A percentile compares a stretch with the other conserved stretches of the same genome.
phyloP scores from a whole-genome alignment of 2,888 invertebrate species.

The Cetonia aurata region DNA sequence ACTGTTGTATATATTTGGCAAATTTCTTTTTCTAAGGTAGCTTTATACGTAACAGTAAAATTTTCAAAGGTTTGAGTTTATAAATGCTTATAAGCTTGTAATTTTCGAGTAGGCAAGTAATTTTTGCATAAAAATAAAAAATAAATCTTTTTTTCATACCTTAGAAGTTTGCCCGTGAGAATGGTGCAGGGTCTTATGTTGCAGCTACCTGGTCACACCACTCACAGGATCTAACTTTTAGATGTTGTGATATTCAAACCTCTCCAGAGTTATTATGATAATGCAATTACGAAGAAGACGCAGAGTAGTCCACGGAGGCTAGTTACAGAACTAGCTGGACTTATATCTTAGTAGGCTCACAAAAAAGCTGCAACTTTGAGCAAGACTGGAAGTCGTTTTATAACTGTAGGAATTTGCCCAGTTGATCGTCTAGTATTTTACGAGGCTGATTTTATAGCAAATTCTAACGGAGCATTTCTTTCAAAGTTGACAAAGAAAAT shows the following conservation, averaged over 20 bases:
- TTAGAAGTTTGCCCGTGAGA: too few relatives aligned
- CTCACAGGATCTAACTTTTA: conserved; percentile 9
- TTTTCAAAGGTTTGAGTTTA: too few relatives aligned
- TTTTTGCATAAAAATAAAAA: background rate
- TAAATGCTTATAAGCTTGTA: too few relatives aligned
- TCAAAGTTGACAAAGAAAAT: too few relatives aligned
- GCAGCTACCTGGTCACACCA: conserved; percentile 17
- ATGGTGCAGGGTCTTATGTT: conserved; percentile 13
- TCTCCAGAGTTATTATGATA: conserved; percentile 8
- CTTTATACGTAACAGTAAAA: too few relatives aligned
- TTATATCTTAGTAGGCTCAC: conserved; percentile 50
- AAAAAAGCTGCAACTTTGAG: conserved; percentile 47
- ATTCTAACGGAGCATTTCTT: too few relatives aligned
- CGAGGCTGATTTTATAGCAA: too few relatives aligned
- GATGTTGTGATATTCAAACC: background rate
- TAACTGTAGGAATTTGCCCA: conserved; percentile 48
- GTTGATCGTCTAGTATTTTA: too few relatives aligned
- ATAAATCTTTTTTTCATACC: too few relatives aligned
- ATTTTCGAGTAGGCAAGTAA: too few relatives aligned
- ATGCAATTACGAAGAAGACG: conserved; percentile 1
- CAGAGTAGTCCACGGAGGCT: background rate
- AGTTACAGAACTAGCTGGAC: conserved; percentile 43
- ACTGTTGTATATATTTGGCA: too few relatives aligned
- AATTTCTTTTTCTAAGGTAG: too few relatives aligned
- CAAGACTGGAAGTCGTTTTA: conserved; percentile 48